A percentile compares a stretch with the other conserved stretches of the same genome.
These are phyloP conservation scores for Riparia riparia DNA, from an alignment of 2,113 vertebrate genomes.

Conservation along the genomic window DNA sequence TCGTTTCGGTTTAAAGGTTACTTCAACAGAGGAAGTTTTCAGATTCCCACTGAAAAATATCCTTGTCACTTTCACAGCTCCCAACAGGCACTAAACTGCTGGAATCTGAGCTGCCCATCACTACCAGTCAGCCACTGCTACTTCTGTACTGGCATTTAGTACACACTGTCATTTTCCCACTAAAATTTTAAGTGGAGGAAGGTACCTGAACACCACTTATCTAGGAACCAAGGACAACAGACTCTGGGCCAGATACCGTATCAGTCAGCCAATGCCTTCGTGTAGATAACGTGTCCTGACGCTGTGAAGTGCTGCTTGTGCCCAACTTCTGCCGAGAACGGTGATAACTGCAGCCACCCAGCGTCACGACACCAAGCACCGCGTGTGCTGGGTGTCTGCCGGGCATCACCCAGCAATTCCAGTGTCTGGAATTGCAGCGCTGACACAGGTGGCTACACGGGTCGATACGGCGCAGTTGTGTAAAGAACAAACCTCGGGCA, in stretches of 20 bases:
- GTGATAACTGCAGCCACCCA: rapidly evolving
- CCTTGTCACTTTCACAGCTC: not conserved
- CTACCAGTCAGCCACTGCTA: not conserved
- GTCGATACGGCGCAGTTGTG: rapidly evolving
- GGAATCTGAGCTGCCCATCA: not conserved
- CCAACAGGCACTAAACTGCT: not conserved
- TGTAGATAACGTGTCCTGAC: not conserved
- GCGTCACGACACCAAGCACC: rapidly evolving
- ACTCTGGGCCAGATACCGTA: not conserved
- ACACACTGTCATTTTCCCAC: not conserved
- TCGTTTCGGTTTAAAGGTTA: not conserved
- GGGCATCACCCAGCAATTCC: not conserved
- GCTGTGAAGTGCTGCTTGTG: not conserved
- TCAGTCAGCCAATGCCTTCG: not conserved
- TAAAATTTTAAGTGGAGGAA: not conserved
- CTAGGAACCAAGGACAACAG: not conserved
- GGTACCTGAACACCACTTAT: not conserved
- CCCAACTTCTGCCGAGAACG: not conserved
- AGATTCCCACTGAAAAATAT: not conserved
- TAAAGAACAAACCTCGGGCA: not conserved
- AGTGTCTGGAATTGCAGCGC: rapidly evolving
- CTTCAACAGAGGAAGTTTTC: not conserved
- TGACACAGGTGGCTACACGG: rapidly evolving
- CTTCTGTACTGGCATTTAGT: not conserved
- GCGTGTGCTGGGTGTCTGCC: not conserved